A percentile compares a stretch with the other conserved stretches of the same genome.
Evolutionary conservation across 2,888 invertebrate genomes (phyloP).

Genomic region (Achlya flavicornis): DNA sequence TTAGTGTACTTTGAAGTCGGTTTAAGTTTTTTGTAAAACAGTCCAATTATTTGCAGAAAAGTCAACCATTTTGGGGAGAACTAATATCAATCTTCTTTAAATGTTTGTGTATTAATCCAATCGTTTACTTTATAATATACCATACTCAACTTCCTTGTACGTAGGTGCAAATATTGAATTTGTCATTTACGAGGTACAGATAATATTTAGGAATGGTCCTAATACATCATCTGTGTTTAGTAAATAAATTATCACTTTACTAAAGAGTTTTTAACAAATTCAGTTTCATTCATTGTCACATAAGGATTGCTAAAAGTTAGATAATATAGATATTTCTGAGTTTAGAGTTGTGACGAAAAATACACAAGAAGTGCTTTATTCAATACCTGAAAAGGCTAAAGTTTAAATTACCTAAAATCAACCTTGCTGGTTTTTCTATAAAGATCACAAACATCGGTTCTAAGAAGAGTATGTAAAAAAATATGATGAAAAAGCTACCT

Average conservation of each 20-base stretch:
- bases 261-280: not conserved
- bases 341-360: too few relatives aligned
- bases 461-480: too few relatives aligned
- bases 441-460: too few relatives aligned
- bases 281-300: not conserved
- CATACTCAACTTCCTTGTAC: conserved; percentile 1
- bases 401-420: too few relatives aligned
- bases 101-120: too few relatives aligned
- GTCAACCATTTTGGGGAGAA: not conserved
- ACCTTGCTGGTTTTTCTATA: too few relatives aligned
- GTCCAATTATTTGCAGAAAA: not conserved
- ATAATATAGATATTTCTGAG: not conserved
- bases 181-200: not conserved
- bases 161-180: not conserved
- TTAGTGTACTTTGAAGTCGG: too few relatives aligned
- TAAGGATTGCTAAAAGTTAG: not conserved
- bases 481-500: too few relatives aligned
- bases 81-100: too few relatives aligned
- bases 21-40: too few relatives aligned
- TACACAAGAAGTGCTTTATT: too few relatives aligned
- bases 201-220: not conserved
- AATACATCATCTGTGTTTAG: not conserved
- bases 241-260: not conserved
- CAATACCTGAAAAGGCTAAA: too few relatives aligned
- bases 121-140: not conserved